Conservation (phyloP, 2,888 invertebrate genomes). For the Mechanitis mazaeus region DNA sequence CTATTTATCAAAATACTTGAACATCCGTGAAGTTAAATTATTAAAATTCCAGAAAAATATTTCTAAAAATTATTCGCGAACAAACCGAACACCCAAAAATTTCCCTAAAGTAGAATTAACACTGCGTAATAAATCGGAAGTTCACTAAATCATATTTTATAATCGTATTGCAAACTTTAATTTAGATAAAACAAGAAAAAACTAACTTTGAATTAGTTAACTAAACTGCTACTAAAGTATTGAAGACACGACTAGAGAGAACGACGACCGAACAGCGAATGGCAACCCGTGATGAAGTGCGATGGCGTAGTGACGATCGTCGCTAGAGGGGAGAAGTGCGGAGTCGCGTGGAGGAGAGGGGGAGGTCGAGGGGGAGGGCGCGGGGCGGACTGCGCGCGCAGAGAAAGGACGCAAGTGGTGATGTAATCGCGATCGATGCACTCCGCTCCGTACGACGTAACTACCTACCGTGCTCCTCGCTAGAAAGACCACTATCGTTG, state of each 20-base stretch:
- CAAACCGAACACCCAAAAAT: background rate
- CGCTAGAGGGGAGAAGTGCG: slow-evolving; percentile 47
- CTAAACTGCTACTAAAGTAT: slow-evolving; percentile 48
- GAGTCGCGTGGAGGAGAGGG: slow-evolving; percentile 29
- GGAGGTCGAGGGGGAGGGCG: slow-evolving; percentile 33
- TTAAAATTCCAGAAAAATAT: background rate
- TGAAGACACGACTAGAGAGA: slow-evolving; percentile 49
- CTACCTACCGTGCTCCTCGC: slow-evolving; percentile 37
- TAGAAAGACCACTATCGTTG: slow-evolving; percentile 25
- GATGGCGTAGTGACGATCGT: slow-evolving; percentile 45
- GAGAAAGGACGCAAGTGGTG: slow-evolving; percentile 72
- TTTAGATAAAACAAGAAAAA: slow-evolving; percentile 39
- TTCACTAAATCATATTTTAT: slow-evolving; percentile 4
- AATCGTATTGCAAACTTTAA: background rate
- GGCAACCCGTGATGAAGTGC: slow-evolving; percentile 56
- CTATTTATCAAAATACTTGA: background rate
- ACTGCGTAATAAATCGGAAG: background rate
- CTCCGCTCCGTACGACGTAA: slow-evolving; percentile 43
- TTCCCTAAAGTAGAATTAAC: background rate
- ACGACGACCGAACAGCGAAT: slow-evolving; percentile 67
- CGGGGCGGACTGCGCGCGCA: slow-evolving; percentile 67
- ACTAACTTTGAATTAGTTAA: slow-evolving; percentile 43
- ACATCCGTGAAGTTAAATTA: background rate
- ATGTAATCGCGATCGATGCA: slow-evolving; percentile 76
- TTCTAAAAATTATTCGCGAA: slow-evolving; percentile 1